Evolutionary conservation across 2,888 invertebrate species (phyloP), one percentile per base, ranked within the genome.

Genomic region (Physocephala rufipes): DNA sequence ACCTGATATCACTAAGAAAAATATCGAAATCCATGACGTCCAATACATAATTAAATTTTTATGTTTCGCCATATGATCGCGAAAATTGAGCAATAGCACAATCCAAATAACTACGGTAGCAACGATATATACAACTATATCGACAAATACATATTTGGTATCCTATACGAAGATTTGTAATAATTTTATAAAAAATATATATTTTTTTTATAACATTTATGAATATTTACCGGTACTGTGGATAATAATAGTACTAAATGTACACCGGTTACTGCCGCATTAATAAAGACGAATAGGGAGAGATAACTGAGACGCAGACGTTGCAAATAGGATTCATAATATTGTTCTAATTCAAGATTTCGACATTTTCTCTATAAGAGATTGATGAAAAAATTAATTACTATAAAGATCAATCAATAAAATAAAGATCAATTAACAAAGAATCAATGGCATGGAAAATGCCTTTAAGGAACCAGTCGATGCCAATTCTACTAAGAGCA

Each of bases 291-390:
- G 85, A 93, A 94, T 71, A 94, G 89, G 74, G 92, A 91, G 74
- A 94, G 90, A 77, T 93, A 91, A 67, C 93, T 92, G 85, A 93
- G 91, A 80, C 92, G 91, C 73, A 95, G 87, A 79, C 93, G 91
- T 78, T 92, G 90, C 76, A 92, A 92, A 81, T 95, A 95, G 74
- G 90, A 88, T 75, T 90, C 88, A 83, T 93, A 95, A 53, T 94
- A 87, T 66, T 90, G 89, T 85, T 94, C 93, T 74, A 95, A 85
- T 81, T 91, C 90, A 80, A 92, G 90, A 77, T 92, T 90, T 79
- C 90, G 88, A 80, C 94, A 95, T 87, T 93, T 92, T 80, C 90
- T 90, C 94, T 95, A n/a, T n/a, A n/a, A n/a, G 87, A 73, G 88
- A 78, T 77, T 74, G 73, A 53, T 28, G 24, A 66, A 26, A 19